phyloP scores from a whole-genome alignment of 1,140 invertebrate species.

The Elymnias hypermnestra region DNA sequence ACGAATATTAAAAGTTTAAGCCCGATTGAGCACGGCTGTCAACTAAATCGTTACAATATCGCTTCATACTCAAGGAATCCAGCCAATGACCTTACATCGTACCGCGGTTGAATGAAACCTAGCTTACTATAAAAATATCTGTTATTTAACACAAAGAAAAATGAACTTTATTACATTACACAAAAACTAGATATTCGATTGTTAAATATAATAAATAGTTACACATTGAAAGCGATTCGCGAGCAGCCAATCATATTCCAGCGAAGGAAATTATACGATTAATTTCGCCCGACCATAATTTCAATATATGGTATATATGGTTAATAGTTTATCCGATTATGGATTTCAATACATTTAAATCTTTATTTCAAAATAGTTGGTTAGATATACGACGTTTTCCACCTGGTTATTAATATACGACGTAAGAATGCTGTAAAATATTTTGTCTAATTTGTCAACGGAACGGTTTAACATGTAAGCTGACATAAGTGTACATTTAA shows the following conservation, averaged over 20 bases:
- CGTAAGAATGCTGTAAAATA: too few species aligned
- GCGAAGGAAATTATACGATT: slow-evolving; percentile 38
- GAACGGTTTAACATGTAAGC: too few species aligned
- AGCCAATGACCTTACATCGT: slow-evolving; percentile 41
- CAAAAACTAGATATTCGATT: slow-evolving; percentile 18
- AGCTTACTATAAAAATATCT: slow-evolving; percentile 44
- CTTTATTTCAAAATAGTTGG: too few species aligned
- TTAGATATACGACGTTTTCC: too few species aligned
- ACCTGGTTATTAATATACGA: too few species aligned
- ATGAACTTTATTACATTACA: slow-evolving; percentile 17
- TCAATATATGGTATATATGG: background rate
- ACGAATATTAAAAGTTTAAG: slow-evolving; percentile 35
- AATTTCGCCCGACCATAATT: slow-evolving; percentile 10
- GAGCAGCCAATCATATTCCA: slow-evolving; percentile 46
- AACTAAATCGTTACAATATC: slow-evolving; percentile 38
- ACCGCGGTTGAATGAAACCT: slow-evolving; percentile 38
- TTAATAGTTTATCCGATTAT: background rate
- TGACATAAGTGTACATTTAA: too few species aligned
- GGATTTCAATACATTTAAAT: too few species aligned
- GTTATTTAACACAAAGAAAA: slow-evolving; percentile 9
- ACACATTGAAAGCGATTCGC: slow-evolving; percentile 24
- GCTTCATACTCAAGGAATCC: slow-evolving; percentile 37
- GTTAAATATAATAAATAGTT: slow-evolving; percentile 34
- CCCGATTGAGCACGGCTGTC: slow-evolving; percentile 40
- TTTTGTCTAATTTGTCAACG: too few species aligned